Conservation (phyloP, 2,797 vertebrate species). For the Arnoldichthys spilopterus region DNA sequence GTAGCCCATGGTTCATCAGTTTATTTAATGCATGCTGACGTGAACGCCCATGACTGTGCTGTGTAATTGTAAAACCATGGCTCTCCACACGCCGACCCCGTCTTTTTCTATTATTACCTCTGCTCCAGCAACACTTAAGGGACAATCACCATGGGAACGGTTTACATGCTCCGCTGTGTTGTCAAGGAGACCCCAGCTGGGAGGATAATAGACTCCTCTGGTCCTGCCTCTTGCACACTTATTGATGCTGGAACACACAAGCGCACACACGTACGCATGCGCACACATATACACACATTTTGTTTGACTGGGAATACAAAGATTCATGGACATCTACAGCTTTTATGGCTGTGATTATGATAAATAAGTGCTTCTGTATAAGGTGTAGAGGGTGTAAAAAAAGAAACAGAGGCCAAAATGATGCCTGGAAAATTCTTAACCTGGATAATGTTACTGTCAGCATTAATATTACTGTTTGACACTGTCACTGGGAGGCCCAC, state of each 20-base stretch:
- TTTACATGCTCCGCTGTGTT: conserved; percentile 74
- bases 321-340: background rate
- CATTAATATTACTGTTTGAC: no score
- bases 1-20: background rate
- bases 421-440: background rate
- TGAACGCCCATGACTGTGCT: background rate
- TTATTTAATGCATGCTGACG: background rate
- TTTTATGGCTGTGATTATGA: background rate
- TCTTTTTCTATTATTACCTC: conserved; percentile 64
- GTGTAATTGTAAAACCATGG: conserved; percentile 34
- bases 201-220: conserved; percentile 58
- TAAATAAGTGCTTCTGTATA: background rate
- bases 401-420: background rate
- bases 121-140: conserved; percentile 59
- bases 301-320: conserved; percentile 2
- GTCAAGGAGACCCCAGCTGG: conserved; percentile 74
- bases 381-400: background rate
- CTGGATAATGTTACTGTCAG: no score
- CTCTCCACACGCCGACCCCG: background rate
- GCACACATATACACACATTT: background rate
- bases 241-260: conserved; percentile 5
- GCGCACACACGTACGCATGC: background rate
- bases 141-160: conserved; percentile 79
- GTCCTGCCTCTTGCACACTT: conserved; percentile 46
- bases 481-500: no score